Evolutionary conservation across 1,140 invertebrate genomes (phyloP), one percentile per base, ranked within the genome.

Genomic region (Melitaea cinxia): DNA sequence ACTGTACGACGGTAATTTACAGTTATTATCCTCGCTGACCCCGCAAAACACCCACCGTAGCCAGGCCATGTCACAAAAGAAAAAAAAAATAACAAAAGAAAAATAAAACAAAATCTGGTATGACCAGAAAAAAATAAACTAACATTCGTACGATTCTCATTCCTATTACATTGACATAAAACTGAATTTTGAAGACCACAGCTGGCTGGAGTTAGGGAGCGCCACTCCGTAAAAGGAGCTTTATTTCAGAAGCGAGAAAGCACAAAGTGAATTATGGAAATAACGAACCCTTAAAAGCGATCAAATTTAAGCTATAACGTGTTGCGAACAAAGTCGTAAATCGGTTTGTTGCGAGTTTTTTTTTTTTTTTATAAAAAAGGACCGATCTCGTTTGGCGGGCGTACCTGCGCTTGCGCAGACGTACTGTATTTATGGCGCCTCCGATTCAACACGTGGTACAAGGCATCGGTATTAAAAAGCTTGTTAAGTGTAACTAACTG

Each of bases 191-290:
- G 14, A 39, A 47, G 54, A 58, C n/a, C 45, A 54, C 35, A 58
- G 52, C 56, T 23, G 7, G 14, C 10, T 60, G 71, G 61, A 72
- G 61, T 77, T 69, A 61, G 63, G 57, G 68, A 70, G 56, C 65
- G 63, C 65, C 55, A 56, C 65, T 78, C 75, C 82, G 78, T 80
- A 91, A 91, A 89, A 88, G 83, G 76, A 89, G 80, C 88, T 88
- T 83, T 91, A 91, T 91, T 88, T 84, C 83, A 85, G 80, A 87
- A 83, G 81, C 78, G 80, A 87, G 85, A 91, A 87, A 89, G 88
- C 77, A 67, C 75, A 88, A 87, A 89, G 83, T 88, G 83, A 89
- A 83, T 85, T 87, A 89, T 89, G 85, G 79, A 76, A 85, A 80
- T 80, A 57, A 77, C 68, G 69, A 69, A 23, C 12, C 14, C 37